Evolutionary conservation across 2,888 invertebrate species (phyloP).

Genomic region (Ecdyonurus torrentis): DNA sequence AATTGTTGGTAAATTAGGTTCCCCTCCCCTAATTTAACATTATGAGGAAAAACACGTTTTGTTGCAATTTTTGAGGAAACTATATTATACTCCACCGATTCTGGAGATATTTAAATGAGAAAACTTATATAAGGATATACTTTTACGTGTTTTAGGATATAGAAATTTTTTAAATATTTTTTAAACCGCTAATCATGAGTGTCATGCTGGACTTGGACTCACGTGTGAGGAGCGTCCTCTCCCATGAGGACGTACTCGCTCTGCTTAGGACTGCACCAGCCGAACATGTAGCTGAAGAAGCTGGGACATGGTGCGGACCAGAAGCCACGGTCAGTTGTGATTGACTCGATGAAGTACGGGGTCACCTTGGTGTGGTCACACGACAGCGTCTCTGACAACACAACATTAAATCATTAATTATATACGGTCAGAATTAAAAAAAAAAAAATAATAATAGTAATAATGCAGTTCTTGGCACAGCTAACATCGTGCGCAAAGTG

Average conservation of each 20-base stretch:
- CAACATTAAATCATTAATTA: neutral
- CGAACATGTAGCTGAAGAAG: constrained; percentile 64
- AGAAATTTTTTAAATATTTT: no score
- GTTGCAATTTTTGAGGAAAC: no score
- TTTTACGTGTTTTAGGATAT: no score
- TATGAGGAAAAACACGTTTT: no score
- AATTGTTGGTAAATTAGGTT: no score
- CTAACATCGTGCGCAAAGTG: no score
- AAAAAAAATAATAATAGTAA: neutral
- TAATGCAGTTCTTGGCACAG: neutral
- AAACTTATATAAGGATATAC: no score
- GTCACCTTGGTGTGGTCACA: constrained; percentile 85
- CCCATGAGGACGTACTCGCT: constrained; percentile 74
- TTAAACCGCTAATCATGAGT: no score
- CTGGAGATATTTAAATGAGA: no score
- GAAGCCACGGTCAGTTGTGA: constrained; percentile 59
- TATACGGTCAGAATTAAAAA: neutral
- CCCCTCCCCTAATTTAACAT: no score
- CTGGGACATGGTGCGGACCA: constrained; percentile 75
- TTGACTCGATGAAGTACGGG: constrained; percentile 79
- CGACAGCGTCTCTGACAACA: constrained; percentile 54
- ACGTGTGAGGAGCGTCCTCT: constrained; percentile 63
- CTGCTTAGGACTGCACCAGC: constrained; percentile 65
- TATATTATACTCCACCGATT: no score
- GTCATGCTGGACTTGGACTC: no score